A percentile compares a stretch with the other conserved stretches of the same genome.
These are phyloP conservation scores for Agapornis roseicollis DNA, from an alignment of 2,113 vertebrate genomes.

Conservation along the genomic window DNA sequence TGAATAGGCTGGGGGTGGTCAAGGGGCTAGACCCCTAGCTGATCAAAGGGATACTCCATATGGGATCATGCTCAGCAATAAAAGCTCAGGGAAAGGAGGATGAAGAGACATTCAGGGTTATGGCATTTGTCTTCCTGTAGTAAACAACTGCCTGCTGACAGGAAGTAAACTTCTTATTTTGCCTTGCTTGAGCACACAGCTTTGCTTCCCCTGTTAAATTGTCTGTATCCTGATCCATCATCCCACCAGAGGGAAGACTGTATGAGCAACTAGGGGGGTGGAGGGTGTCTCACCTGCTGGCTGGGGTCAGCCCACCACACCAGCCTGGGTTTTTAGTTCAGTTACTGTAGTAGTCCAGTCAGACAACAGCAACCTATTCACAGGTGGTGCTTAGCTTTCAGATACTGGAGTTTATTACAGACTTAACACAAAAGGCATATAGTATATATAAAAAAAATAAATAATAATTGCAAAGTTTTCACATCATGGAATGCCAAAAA, in stretches of 20 bases:
- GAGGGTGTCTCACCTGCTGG: background rate
- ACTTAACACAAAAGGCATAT: background rate
- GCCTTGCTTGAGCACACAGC: background rate
- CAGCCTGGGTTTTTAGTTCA: background rate
- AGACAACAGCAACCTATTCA: background rate
- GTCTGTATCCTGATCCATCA: background rate
- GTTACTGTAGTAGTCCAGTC: background rate
- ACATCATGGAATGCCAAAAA: background rate
- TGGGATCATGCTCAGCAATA: background rate
- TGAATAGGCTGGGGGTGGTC: background rate
- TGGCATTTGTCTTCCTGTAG: background rate
- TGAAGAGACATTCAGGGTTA: background rate
- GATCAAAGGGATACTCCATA: background rate
- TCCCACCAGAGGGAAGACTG: accelerated
- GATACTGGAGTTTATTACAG: slow-evolving; percentile 15
- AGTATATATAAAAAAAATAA: background rate
- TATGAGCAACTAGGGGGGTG: accelerated
- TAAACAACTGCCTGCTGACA: background rate
- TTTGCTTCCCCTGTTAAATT: background rate
- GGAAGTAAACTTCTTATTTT: background rate
- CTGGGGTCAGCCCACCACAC: background rate
- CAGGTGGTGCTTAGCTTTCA: background rate
- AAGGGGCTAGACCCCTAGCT: background rate
- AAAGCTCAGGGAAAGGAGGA: background rate
- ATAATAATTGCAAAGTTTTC: background rate